phyloP scores from a whole-genome alignment of 2,888 invertebrate species.

The Caenorhabditis auriculariae region DNA sequence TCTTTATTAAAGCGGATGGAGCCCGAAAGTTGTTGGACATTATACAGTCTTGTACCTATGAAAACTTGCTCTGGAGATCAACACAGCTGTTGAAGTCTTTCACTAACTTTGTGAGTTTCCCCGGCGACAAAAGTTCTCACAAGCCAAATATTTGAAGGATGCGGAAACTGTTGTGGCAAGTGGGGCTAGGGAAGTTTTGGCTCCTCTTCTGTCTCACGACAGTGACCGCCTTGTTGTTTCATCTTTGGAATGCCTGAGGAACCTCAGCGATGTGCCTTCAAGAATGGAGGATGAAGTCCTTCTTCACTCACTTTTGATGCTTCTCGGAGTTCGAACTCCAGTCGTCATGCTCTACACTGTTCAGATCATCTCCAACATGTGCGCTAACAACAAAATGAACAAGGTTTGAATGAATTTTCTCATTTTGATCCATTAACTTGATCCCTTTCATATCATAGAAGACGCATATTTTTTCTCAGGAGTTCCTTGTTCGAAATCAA shows the following conservation, averaged over 20 bases:
- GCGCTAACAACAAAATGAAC: conserved; percentile 48
- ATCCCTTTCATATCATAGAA: not conserved
- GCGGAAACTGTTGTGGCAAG: conserved; percentile 22
- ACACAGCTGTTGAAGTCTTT: conserved; percentile 44
- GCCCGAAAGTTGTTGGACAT: conserved; percentile 34
- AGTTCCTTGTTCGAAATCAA: conserved; percentile 37
- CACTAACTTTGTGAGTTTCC: conserved; percentile 44
- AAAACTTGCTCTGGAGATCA: conserved; percentile 46
- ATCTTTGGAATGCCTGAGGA: conserved; percentile 44
- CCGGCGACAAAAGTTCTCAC: too few species aligned
- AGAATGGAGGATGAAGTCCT: conserved; percentile 22
- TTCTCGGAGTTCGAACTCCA: conserved; percentile 31
- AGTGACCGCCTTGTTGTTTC: conserved; percentile 41
- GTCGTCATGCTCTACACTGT: conserved; percentile 30
- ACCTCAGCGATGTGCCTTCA: conserved; percentile 37
- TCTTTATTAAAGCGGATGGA: conserved; percentile 30
- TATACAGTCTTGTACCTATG: conserved; percentile 37
- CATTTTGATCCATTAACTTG: too few species aligned
- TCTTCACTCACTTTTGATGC: conserved; percentile 20
- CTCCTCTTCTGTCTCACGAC: conserved; percentile 25
- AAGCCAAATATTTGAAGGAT: conserved; percentile 33
- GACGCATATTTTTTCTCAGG: conserved; percentile 13
- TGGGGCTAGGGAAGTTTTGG: conserved; percentile 26
- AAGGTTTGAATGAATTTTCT: conserved; percentile 45
- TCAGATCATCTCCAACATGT: conserved; percentile 51